A percentile compares a stretch with the other conserved stretches of the same genome.
phyloP scores from a whole-genome alignment of 1,140 invertebrate genomes.

The Magallana angulata region DNA sequence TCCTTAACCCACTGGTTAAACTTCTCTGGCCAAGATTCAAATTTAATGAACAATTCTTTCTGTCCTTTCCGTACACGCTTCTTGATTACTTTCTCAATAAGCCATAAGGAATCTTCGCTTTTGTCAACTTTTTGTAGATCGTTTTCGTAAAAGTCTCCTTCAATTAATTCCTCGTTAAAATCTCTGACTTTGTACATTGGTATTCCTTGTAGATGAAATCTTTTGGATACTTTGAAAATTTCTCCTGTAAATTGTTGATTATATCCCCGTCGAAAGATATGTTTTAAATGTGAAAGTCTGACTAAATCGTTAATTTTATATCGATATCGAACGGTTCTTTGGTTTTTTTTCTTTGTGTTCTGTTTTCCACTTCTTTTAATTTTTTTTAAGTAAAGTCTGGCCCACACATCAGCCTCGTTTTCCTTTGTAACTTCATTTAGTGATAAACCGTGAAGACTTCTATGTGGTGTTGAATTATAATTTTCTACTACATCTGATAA shows the following conservation, averaged over 20 bases:
- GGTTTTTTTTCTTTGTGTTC: neutral
- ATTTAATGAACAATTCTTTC: constrained; percentile 1
- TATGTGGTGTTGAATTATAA: constrained; percentile 50
- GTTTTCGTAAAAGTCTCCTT: constrained; percentile 44
- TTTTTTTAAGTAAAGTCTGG: constrained; percentile 25
- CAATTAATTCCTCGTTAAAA: constrained; percentile 38
- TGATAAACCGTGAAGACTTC: constrained; percentile 36
- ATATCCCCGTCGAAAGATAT: constrained; percentile 37
- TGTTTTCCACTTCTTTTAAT: neutral
- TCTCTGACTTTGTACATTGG: constrained; percentile 46
- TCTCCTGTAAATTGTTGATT: constrained; percentile 38
- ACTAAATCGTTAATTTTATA: constrained; percentile 45
- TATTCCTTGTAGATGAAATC: constrained; percentile 38
- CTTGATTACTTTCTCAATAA: constrained; percentile 39
- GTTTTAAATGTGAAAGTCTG: neutral
- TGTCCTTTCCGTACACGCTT: constrained; percentile 12
- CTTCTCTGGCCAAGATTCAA: constrained; percentile 9
- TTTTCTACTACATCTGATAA: constrained; percentile 40
- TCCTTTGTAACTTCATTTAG: constrained; percentile 42
- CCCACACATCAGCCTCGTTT: constrained; percentile 50
- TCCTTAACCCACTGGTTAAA: constrained; percentile 26
- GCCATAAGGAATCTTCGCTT: constrained; percentile 36
- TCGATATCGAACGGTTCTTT: neutral
- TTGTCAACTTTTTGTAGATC: constrained; percentile 39
- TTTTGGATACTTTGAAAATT: neutral